Evolutionary conservation across 2,888 invertebrate species (phyloP).

Genomic region (Nematopogon swammerdamellus): DNA sequence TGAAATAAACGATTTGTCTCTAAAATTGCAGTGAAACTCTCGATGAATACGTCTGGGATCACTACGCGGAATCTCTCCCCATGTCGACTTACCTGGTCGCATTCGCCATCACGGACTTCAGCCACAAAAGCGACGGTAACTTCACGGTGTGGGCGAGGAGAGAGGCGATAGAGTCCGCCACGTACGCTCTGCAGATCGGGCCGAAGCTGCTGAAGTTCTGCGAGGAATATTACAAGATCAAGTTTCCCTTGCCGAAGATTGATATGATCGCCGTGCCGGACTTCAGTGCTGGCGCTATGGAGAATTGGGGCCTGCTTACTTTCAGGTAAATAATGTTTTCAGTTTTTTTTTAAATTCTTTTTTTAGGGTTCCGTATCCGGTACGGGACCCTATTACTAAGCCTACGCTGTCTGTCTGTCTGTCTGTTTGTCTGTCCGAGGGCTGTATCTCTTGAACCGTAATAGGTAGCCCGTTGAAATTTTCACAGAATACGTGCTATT

Average conservation of each 20-base stretch:
- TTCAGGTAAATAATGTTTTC: constrained; percentile 51
- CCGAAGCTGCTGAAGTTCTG: constrained; percentile 67
- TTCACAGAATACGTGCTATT: too few species aligned
- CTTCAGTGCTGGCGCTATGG: constrained; percentile 88
- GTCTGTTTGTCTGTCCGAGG: too few species aligned
- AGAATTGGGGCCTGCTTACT: constrained; percentile 80
- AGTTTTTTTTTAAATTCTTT: too few species aligned
- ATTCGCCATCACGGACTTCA: constrained; percentile 78
- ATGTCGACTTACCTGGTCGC: constrained; percentile 92
- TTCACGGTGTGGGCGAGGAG: constrained; percentile 70
- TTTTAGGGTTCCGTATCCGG: too few species aligned
- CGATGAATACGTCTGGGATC: constrained; percentile 70
- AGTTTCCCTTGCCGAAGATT: constrained; percentile 77
- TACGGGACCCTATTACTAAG: too few species aligned
- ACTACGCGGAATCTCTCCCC: constrained; percentile 71
- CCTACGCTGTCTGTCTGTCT: too few species aligned
- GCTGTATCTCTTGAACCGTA: too few species aligned
- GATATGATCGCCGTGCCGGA: constrained; percentile 94
- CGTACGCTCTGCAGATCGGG: constrained; percentile 74
- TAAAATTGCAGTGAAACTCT: constrained; percentile 44
- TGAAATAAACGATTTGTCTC: too few species aligned
- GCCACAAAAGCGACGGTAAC: constrained; percentile 49
- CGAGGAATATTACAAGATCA: constrained; percentile 71
- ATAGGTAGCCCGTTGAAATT: too few species aligned
- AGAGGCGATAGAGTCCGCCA: constrained; percentile 67